These are phyloP conservation scores for Sminthurinus aureus DNA, from an alignment of 2,888 invertebrate species.

Conservation along the genomic window DNA sequence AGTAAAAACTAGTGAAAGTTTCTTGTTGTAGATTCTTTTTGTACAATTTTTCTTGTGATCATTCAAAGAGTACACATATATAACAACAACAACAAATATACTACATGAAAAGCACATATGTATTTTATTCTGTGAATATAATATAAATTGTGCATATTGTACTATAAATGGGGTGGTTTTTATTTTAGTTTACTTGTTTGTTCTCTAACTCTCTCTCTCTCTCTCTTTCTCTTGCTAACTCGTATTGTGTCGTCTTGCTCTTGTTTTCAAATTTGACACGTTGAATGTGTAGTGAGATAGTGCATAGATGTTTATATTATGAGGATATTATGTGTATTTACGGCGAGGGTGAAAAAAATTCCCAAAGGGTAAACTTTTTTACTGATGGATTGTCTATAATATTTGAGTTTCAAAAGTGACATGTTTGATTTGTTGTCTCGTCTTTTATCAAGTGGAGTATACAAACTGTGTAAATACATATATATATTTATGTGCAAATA, in stretches of 20 bases:
- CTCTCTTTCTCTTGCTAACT: neutral
- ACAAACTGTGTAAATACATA: too few species aligned
- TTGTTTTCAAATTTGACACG: neutral
- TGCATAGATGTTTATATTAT: too few species aligned
- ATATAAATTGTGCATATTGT: neutral
- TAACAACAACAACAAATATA: too few species aligned
- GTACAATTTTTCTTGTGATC: neutral
- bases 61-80: neutral
- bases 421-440: neutral
- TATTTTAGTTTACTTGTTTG: conserved; percentile 2
- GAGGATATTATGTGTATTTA: too few species aligned
- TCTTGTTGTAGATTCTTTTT: neutral
- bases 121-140: too few species aligned
- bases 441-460: neutral
- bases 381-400: neutral
- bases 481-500: too few species aligned
- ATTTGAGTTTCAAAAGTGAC: conserved; percentile 2
- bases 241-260: neutral
- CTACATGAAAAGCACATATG: too few species aligned
- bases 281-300: neutral
- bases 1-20: conserved; percentile 32
- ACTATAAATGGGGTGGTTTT: neutral
- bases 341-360: neutral
- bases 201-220: conserved; percentile 4
- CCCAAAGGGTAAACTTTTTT: neutral